Base-by-base conservation (phyloP, 2,888 invertebrate species). In the Acanthosepion esculentum region DNA sequence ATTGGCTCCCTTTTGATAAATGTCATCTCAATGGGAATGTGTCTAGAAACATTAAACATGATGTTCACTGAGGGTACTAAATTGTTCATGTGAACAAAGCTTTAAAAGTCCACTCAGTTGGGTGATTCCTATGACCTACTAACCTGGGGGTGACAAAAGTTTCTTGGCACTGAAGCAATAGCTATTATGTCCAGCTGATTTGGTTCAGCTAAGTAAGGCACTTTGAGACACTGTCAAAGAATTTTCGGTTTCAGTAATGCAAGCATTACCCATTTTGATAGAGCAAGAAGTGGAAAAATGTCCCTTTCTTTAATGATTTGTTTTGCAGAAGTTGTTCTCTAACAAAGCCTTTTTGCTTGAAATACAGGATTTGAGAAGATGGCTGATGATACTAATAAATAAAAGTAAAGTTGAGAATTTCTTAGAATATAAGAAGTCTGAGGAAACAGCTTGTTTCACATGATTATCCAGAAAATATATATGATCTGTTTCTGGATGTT, bases 61-160 rank as follows among this genome's bases (percentile, higher is more conserved):
- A n/a, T 20, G 59, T 59, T 59, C 20, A 59, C 59, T n/a, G 78
- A 78, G n/a, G 78, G 78, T 8, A n/a, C 29, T 78, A 78, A 78
- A 33, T n/a, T n/a, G 78, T 78, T 78, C n/a, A 78, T n/a, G 78
- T 33, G 78, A 33, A 78, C n/a, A 15, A 33, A 78, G n/a, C n/a
- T 5, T 78, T 33, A n/a, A 23, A 78, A 33, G 15, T 23, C n/a
- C n/a, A 78, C 78, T 78, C 78, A 78, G 78, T 18, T 78, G 78
- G n/a, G n/a, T n/a, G 78, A 78, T 78, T 78, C 78, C n/a, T n/a
- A 78, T 78, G 78, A 78, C 78, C n/a, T 78, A n/a, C 0, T 78
- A 78, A 78, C 78, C 78, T 78, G n/a, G n/a, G n/a, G 78, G n/a
- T 78, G n/a, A 78, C n/a, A n/a, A 78, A 78, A 78, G 78, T 78